Percentiles rank a stretch among this genome's conserved stretches.
Conservation (phyloP, 2,797 vertebrate species). For the Sebastes steindachneri region DNA sequence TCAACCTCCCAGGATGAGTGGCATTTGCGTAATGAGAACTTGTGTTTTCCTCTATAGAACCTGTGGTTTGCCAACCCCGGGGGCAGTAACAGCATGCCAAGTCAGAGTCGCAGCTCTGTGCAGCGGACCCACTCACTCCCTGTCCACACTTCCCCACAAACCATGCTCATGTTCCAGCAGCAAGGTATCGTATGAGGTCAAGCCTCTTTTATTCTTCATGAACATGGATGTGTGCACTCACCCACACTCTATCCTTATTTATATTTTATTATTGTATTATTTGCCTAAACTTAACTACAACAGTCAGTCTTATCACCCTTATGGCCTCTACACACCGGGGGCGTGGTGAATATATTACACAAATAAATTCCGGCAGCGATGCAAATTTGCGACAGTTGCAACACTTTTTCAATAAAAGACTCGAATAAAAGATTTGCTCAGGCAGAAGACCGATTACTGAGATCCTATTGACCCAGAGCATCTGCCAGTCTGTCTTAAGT, state of each 20-base stretch:
- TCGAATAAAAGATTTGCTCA: no score
- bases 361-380: no score
- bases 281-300: background rate
- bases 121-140: constrained; percentile 95
- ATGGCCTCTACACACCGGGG: no score
- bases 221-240: background rate
- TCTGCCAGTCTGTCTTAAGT: no score
- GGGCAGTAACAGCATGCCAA: constrained; percentile 96
- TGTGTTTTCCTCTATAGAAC: constrained; percentile 79
- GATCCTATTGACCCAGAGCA: no score
- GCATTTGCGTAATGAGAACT: constrained; percentile 29
- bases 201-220: background rate
- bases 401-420: no score
- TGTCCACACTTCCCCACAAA: constrained; percentile 95
- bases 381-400: no score
- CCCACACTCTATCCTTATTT: background rate
- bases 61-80: constrained; percentile 96
- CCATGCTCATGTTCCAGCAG: constrained; percentile 95
- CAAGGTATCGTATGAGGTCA: constrained; percentile 83
- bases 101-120: constrained; percentile 94
- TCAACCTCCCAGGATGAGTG: constrained; percentile 11
- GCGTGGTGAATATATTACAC: no score
- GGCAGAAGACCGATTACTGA: no score
- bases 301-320: background rate
- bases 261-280: background rate